Evolutionary conservation across 2,888 invertebrate genomes (phyloP), one percentile per base, ranked within the genome.

Genomic region (Lasioglossum pauxillum): DNA sequence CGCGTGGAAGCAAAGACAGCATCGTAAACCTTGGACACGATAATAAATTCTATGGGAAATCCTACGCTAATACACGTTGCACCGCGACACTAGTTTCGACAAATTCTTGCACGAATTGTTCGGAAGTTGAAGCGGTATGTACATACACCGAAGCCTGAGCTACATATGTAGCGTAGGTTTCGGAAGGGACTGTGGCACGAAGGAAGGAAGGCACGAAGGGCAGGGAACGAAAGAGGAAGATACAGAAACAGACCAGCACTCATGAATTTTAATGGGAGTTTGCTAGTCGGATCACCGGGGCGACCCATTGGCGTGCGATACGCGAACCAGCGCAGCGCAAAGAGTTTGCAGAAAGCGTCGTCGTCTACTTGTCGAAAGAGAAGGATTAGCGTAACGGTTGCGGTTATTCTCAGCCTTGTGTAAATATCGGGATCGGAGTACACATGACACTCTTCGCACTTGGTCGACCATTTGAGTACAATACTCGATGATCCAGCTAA

Each of bases 181-280:
- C 23, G 60, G 41, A n/a, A 41, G 76, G 31, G 31, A 7, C 4
- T 3, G 60, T 5, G 16, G 41, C 44, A 57, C 27, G 46, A 12
- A 23, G 38, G 46, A 12, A 23, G 38, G n/a, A 19, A 38, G 41
- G 14, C 19, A 41, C 57, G 27, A 38, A 44, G 64, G 67, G 82
- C 80, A 82, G 86, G 80, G 86, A 82, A 67, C 64, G 69, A 64
- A 23, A 8, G 82, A 69, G 57, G n/a, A 49, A 44, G 71, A 60
- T 31, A 80, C 46, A 53, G 74, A 49, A 31, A 64, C 64, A 31
- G 27, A 64, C 31, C 64, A n/a, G 49, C 76, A 78, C 88, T 92
- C 90, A 89, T 91, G 91, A 92, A 92, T 92, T 91, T 92, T 91
- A 91, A 92, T 89, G 92, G 83, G 79, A 88, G 90, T 90, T 91